Percentiles rank a stretch among this genome's conserved stretches.
phyloP scores from a whole-genome alignment of 2,113 vertebrate species.

The Eclectus roratus region DNA sequence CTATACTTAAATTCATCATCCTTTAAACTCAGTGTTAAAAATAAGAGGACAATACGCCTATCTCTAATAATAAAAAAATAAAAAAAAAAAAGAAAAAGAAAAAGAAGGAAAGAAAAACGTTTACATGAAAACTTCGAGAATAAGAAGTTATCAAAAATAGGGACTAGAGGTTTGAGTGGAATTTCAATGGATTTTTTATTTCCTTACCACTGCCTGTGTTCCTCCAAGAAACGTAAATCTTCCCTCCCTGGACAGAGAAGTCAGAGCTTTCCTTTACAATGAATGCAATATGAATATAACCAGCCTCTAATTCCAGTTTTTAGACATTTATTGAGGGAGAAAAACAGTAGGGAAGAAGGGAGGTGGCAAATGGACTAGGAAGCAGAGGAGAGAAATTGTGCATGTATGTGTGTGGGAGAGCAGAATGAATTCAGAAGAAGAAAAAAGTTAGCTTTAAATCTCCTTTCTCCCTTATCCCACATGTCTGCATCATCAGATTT shows the following conservation, averaged over 20 bases:
- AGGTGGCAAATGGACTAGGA: background rate
- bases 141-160: background rate
- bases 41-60: background rate
- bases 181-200: background rate
- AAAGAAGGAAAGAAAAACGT: background rate
- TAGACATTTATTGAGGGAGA: background rate
- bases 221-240: background rate
- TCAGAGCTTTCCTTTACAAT: background rate
- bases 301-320: background rate
- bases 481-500: slow-evolving; percentile 7
- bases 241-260: background rate
- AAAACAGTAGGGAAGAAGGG: background rate
- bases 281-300: background rate
- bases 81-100: background rate
- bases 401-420: background rate
- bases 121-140: background rate
- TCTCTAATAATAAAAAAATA: background rate
- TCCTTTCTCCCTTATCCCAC: background rate
- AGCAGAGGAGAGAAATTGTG: slow-evolving; percentile 20
- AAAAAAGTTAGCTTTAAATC: slow-evolving; percentile 16
- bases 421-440: background rate
- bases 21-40: background rate
- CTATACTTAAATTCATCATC: background rate
- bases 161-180: background rate
- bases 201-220: background rate